Evolutionary conservation across 2,113 vertebrate species (phyloP), one percentile per base, ranked within the genome.

Genomic region (Mobula birostris): DNA sequence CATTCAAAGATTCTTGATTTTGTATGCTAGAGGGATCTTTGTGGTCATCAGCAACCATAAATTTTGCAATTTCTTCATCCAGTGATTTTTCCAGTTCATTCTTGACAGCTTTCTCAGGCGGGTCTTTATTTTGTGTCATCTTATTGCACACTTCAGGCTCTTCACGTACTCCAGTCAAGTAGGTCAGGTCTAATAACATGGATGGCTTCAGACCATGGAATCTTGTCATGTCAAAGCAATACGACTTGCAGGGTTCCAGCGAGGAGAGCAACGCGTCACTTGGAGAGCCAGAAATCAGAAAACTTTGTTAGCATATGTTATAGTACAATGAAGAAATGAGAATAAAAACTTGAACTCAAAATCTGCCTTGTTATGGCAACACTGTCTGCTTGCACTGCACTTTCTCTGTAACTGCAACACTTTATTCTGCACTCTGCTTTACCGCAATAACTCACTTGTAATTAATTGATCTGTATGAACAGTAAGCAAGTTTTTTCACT

Each of bases 221-320:
- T 70, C 95, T 95, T 27, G 96, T 94, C 87, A 97, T 88, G 61
- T 97, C 96, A 79, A 96, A 96, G 95, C 95, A 96, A 94, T 96
- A 95, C 12, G 95, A 94, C 76, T 96, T 96, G 7, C 96, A 97
- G 8, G 97, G 96, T 96, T 97, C 97, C 96, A 97, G 95, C 1
- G 97, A 97, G 94, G 96, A 95, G 94, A 97, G 96, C 0, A 96
- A 96, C 0, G 96, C 97, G 96, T 97, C 97, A 95, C 97, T 97
- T 96, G 97, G 97, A 97, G 97, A 97, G 97, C 97, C 97, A 97
- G 97, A 97, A 97, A 97, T 97, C 96, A 97, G 96, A 97, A 96
- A 97, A 97, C 97, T 97, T 97, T 96, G 96, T 97, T 97, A 97
- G 97, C 96, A 95, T 95, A 94, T 88, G 95, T 95, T 95, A 95